Percentiles rank a stretch among this genome's conserved stretches.
Conservation (phyloP, 2,113 vertebrate species). For the Varanus komodoensis region DNA sequence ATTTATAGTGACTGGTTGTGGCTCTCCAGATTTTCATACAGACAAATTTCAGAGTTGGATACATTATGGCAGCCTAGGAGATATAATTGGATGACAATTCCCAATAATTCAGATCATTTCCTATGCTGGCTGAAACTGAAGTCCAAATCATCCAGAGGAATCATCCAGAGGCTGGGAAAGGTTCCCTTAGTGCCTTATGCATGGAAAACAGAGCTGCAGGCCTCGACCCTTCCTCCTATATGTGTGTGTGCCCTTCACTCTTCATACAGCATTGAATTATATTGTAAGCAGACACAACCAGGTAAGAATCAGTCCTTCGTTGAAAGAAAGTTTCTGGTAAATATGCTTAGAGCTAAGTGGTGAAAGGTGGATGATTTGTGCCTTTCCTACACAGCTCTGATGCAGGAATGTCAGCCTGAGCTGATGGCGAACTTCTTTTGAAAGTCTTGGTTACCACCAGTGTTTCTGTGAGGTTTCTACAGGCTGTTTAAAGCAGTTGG, state of each 20-base stretch:
- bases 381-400: constrained; percentile 39
- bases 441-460: constrained; percentile 32
- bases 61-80: too few species aligned
- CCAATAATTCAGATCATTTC: too few species aligned
- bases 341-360: background rate
- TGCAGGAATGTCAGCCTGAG: constrained; percentile 7
- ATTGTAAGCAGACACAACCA: background rate
- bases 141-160: too few species aligned
- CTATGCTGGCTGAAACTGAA: too few species aligned
- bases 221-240: background rate
- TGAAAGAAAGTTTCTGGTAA: background rate
- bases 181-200: background rate
- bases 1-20: background rate
- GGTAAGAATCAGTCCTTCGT: background rate
- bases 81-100: too few species aligned
- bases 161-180: too few species aligned
- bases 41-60: background rate
- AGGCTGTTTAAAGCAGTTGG: constrained; percentile 59
- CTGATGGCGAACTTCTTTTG: constrained; percentile 19
- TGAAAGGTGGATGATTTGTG: background rate
- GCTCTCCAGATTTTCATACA: background rate
- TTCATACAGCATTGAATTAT: background rate
- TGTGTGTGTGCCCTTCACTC: background rate
- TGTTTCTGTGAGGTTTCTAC: constrained; percentile 42
- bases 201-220: background rate